Percentiles rank a stretch among this genome's conserved stretches.
Conservation (phyloP, 2,113 vertebrate genomes). For the Phycodurus eques region DNA sequence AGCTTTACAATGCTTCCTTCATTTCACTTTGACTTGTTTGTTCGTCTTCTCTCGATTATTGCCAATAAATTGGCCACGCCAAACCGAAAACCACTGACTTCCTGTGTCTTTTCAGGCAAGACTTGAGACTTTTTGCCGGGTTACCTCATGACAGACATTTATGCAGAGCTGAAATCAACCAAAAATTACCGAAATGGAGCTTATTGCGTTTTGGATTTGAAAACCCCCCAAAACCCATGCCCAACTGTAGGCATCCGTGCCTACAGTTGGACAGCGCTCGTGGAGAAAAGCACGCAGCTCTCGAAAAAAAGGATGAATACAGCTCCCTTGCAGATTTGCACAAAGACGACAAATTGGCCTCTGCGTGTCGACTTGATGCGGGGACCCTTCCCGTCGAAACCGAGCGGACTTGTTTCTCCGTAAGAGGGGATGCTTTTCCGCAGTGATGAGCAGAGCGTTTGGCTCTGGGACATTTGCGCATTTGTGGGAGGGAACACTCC, state of each 20-base stretch:
- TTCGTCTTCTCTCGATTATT: too few relatives aligned
- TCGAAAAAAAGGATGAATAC: background rate
- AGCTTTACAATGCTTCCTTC: too few relatives aligned
- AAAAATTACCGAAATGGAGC: too few relatives aligned
- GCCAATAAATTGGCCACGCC: too few relatives aligned
- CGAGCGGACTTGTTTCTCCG: conserved; percentile 6
- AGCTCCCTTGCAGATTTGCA: background rate
- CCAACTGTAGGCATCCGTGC: background rate
- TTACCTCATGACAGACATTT: too few relatives aligned
- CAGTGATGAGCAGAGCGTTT: conserved; percentile 18
- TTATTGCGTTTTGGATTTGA: background rate
- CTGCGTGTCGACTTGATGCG: background rate
- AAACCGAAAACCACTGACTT: too few relatives aligned
- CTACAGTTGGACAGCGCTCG: background rate
- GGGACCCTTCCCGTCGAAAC: too few relatives aligned
- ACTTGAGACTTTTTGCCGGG: too few relatives aligned
- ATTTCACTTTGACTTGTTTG: too few relatives aligned
- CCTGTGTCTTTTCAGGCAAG: too few relatives aligned
- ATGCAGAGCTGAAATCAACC: too few relatives aligned
- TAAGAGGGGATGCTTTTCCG: background rate
- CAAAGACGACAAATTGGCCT: background rate
- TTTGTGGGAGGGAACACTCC: conserved; percentile 62
- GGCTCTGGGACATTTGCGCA: conserved; percentile 35
- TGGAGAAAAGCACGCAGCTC: background rate
- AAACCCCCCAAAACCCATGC: background rate